Evolutionary conservation across 35 echinoderm and acorn worm genomes (phyloP), one percentile per base, ranked within the genome.

Genomic region (Holothuria glaberrima): DNA sequence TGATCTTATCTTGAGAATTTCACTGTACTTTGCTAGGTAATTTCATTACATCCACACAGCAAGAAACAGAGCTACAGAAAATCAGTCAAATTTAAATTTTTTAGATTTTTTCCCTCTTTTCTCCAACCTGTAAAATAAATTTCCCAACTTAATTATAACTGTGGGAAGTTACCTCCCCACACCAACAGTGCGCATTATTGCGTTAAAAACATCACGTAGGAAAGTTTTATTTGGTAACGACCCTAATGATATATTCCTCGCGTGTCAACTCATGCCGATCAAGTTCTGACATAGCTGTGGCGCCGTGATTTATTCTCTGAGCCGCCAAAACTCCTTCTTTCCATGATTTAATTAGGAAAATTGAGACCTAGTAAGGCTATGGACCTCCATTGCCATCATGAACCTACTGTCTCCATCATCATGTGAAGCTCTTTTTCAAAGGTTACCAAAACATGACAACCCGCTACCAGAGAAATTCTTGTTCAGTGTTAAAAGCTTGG

Each of bases 141-240:
- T 10, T 22, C 4, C 20, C 38, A 78, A 78, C 50, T 24, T 69
- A n/a, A 54, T 54, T 24, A 24, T 50, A 48, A 48, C 74, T 78
- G 74, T 78, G 74, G 74, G 74, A 78, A 78, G 44, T 48, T 28
- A 48, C 50, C 38, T 78, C 74, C 27, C 44, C 50, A 24, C 0
- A 75, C 74, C 38, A 26, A 50, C 44, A 48, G 74, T n/a, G 44
- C 9, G 27, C 44, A 9, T 78, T 22, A 78, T 78, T 35, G 21
- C 5, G 38, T 78, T 78, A 78, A 78, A 48, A 48, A 78, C 74
- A 33, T 78, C 74, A 78, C 74, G 74, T 78, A 78, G 21, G 38
- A 48, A 6, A 56, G 20, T 48, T 78, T 78, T 41, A 78, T 78
- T 78, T 18, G n/a, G 35, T 78, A 78, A 78, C 5, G 74, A 48